Evolutionary conservation across 2,113 vertebrate genomes (phyloP).

Genomic region (human (Homo sapiens)): DNA sequence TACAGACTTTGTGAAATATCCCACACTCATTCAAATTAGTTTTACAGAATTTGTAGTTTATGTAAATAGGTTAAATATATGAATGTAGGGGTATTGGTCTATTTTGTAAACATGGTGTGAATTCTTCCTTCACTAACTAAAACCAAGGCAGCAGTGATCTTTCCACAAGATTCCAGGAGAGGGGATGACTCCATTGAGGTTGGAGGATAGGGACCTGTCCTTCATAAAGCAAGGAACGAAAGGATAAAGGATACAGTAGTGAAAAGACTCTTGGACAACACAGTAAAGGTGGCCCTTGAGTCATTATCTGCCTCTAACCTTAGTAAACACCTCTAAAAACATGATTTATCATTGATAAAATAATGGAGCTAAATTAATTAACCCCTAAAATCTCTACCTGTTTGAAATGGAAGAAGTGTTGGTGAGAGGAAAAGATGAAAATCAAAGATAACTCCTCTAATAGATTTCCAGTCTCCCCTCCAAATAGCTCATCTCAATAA

Average conservation of each 20-base stretch:
- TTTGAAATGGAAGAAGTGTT: neutral
- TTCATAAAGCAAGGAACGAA: too few relatives aligned
- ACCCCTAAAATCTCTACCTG: neutral
- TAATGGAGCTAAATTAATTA: neutral
- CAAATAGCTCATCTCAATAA: neutral
- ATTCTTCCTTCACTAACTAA: neutral
- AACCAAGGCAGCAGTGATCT: neutral
- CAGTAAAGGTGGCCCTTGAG: neutral
- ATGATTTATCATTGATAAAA: neutral
- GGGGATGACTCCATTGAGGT: neutral
- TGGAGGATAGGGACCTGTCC: neutral
- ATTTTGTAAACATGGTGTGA: neutral
- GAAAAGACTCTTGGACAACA: neutral
- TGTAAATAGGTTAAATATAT: neutral
- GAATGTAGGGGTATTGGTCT: neutral
- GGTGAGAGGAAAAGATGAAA: neutral
- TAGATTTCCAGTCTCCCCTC: neutral
- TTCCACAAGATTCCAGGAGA: neutral
- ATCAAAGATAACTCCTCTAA: neutral
- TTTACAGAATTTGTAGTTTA: neutral
- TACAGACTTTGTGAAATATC: neutral
- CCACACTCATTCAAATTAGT: neutral
- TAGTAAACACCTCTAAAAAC: neutral
- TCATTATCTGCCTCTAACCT: neutral
- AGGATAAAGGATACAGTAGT: neutral